These are phyloP conservation scores for Phylloscopus trochilus DNA, from an alignment of 2,113 vertebrate species.

Conservation along the genomic window DNA sequence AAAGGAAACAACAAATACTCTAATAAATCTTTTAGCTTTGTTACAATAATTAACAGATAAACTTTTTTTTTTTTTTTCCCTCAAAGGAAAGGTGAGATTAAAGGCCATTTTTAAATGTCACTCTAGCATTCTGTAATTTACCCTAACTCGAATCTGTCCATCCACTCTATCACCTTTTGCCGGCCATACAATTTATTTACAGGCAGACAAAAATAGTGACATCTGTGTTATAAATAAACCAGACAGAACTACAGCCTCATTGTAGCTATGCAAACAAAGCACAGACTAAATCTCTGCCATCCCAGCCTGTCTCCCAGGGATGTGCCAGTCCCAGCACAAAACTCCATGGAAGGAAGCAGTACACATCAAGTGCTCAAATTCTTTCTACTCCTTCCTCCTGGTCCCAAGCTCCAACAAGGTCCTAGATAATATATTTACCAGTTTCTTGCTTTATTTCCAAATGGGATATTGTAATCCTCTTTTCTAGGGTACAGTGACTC, in stretches of 20 bases:
- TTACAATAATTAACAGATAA: not conserved
- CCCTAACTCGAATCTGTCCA: not conserved
- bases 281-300: not conserved
- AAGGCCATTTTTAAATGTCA: not conserved
- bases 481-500: slow-evolving; percentile 42
- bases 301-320: not conserved
- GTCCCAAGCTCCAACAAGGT: not conserved
- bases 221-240: slow-evolving; percentile 37
- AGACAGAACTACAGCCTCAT: not conserved
- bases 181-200: not conserved
- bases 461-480: not conserved
- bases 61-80: not conserved
- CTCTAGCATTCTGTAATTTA: not conserved
- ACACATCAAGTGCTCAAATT: not conserved
- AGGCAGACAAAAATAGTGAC: not conserved
- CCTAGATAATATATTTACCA: not conserved
- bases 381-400: not conserved
- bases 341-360: not conserved
- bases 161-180: not conserved
- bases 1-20: not conserved
- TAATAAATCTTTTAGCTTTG: not conserved
- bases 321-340: not conserved
- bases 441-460: not conserved
- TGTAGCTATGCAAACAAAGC: slow-evolving; percentile 7
- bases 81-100: not conserved